A percentile compares a stretch with the other conserved stretches of the same genome.
These are phyloP conservation scores for Eolophus roseicapilla DNA, from an alignment of 2,113 vertebrate genomes.

Conservation along the genomic window DNA sequence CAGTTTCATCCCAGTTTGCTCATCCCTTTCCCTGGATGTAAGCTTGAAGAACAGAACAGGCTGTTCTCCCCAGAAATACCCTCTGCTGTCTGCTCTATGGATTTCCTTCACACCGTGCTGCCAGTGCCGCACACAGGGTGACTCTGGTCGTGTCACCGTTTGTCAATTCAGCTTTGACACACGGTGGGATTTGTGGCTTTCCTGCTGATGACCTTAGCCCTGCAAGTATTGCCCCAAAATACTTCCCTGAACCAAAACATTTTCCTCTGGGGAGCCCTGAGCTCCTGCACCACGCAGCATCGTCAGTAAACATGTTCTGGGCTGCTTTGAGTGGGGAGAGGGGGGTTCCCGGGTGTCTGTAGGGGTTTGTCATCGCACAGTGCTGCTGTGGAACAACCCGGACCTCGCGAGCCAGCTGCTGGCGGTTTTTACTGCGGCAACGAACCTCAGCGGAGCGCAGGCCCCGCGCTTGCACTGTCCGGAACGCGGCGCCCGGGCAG, in stretches of 20 bases:
- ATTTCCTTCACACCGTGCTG: fast-evolving
- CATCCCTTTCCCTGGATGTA: neutral
- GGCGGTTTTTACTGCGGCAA: neutral
- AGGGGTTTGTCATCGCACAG: neutral
- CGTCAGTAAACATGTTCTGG: fast-evolving
- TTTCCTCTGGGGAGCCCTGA: neutral
- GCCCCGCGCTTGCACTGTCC: neutral
- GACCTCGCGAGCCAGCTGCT: too few species aligned
- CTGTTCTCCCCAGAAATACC: neutral
- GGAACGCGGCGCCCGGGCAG: too few species aligned
- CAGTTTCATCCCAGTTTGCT: neutral
- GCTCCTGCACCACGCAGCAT: neutral
- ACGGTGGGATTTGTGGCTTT: neutral
- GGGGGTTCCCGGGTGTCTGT: neutral
- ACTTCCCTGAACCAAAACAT: neutral
- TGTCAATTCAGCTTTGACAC: too few species aligned
- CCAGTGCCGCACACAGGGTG: fast-evolving
- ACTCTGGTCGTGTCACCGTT: neutral
- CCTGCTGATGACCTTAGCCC: neutral
- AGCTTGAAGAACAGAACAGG: neutral
- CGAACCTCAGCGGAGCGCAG: neutral
- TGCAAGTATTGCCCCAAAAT: neutral
- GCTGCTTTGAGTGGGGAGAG: neutral
- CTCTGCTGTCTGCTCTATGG: fast-evolving
- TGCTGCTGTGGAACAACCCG: neutral